Evolutionary conservation across 2,797 vertebrate genomes (phyloP).

Genomic region (Pampus argenteus): DNA sequence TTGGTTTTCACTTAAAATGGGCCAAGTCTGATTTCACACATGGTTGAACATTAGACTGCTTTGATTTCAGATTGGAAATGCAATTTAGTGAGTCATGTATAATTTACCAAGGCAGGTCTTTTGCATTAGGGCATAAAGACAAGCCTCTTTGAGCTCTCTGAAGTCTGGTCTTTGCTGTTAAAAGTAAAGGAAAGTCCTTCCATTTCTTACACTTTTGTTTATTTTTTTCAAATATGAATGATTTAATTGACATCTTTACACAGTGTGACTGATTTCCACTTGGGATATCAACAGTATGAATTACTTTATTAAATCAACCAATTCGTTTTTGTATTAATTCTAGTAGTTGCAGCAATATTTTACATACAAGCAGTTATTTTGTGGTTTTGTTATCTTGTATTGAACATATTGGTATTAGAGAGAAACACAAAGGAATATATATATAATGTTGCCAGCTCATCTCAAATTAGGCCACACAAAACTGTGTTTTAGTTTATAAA

Average conservation of each 20-base stretch:
- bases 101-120: conserved; percentile 49
- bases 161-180: background rate
- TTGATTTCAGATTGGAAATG: conserved; percentile 63
- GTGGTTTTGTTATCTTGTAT: conserved; percentile 4
- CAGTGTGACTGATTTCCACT: background rate
- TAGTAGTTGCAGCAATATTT: background rate
- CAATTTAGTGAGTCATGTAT: conserved; percentile 53
- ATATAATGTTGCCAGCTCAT: conserved; percentile 37
- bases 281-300: conserved; percentile 6
- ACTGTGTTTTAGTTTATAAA: conserved; percentile 52
- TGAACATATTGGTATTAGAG: conserved; percentile 22
- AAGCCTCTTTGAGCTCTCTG: conserved; percentile 26
- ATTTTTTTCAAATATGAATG: background rate
- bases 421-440: conserved; percentile 30
- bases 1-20: conserved; percentile 56
- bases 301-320: conserved; percentile 25
- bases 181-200: conserved; percentile 1
- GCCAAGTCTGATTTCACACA: conserved; percentile 68
- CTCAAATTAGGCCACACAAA: conserved; percentile 72
- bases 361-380: background rate
- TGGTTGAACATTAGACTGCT: conserved; percentile 56
- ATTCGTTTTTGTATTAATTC: conserved; percentile 16
- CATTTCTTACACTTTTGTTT: conserved; percentile 1
- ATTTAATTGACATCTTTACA: conserved; percentile 17
- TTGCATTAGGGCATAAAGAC: conserved; percentile 29